These are phyloP conservation scores for Drosophila fuyamai DNA, from an alignment of 1,140 invertebrate genomes.

Conservation along the genomic window DNA sequence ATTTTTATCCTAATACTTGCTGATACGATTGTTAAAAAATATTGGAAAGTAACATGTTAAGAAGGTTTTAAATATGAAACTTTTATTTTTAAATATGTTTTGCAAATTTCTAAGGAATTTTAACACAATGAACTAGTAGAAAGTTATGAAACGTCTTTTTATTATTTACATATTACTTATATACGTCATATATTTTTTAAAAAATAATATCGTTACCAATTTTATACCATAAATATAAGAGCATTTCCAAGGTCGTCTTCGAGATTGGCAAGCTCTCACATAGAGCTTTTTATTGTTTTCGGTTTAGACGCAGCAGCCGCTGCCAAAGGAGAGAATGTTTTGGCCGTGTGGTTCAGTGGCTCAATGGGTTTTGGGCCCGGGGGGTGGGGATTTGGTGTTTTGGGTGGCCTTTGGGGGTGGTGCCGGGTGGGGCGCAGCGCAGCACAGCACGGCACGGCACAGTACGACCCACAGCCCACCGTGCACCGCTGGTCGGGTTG, in stretches of 20 bases:
- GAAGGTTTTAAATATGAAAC: too few relatives aligned
- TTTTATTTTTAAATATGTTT: too few relatives aligned
- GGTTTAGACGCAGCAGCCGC: constrained; percentile 77
- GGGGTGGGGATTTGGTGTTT: constrained; percentile 5
- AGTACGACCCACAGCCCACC: constrained; percentile 15
- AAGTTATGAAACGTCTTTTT: too few relatives aligned
- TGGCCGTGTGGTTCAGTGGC: constrained; percentile 25
- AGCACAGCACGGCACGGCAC: constrained; percentile 1
- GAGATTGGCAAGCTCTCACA: constrained; percentile 1
- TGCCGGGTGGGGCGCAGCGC: constrained; percentile 34
- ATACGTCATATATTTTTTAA: background rate
- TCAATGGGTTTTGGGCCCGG: constrained; percentile 11
- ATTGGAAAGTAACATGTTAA: too few relatives aligned
- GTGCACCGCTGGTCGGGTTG: constrained; percentile 70
- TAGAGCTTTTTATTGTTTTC: constrained; percentile 81
- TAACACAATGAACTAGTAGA: too few relatives aligned
- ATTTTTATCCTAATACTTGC: too few relatives aligned
- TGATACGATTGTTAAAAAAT: too few relatives aligned
- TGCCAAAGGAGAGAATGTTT: constrained; percentile 58
- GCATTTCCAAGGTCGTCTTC: constrained; percentile 9
- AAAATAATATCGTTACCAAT: background rate
- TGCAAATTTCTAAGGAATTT: too few relatives aligned
- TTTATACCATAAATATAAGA: background rate
- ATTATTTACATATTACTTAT: too few relatives aligned
- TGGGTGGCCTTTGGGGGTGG: constrained; percentile 14